phyloP scores from a whole-genome alignment of 2,113 vertebrate species.

The Nipponia nippon region DNA sequence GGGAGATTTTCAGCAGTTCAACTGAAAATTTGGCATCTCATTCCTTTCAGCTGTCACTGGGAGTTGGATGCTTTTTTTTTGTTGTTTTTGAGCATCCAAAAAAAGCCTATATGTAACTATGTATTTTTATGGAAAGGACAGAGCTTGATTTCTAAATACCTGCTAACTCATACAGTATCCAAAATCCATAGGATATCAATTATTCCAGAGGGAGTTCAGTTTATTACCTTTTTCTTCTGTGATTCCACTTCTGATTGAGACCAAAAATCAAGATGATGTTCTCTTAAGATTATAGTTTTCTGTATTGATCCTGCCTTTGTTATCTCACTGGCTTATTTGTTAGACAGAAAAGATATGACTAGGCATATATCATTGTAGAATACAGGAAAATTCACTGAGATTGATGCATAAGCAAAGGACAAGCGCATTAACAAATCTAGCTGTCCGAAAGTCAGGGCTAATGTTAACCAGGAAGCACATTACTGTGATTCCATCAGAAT shows the following conservation, averaged over 20 bases:
- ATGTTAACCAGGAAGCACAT: conserved; percentile 66
- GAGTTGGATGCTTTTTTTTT: not conserved
- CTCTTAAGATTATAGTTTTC: not conserved
- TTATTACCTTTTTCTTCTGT: not conserved
- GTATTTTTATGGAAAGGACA: not conserved
- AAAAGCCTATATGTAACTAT: not conserved
- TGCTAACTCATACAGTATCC: not conserved
- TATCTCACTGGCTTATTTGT: conserved; percentile 32
- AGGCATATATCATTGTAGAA: conserved; percentile 51
- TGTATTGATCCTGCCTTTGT: not conserved
- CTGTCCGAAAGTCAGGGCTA: conserved; percentile 67
- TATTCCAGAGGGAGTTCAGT: not conserved
- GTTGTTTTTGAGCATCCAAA: not conserved
- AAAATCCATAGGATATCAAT: not conserved
- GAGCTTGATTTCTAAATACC: not conserved
- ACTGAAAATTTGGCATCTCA: not conserved
- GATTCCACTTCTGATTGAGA: not conserved
- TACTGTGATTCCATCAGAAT: conserved; percentile 73
- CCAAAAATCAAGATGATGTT: not conserved
- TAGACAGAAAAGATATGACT: conserved; percentile 36
- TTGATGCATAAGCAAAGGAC: conserved; percentile 64
- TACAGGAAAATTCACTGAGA: conserved; percentile 47
- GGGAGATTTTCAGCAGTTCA: not conserved
- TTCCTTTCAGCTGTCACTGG: not conserved
- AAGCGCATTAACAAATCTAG: conserved; percentile 54